Percentiles rank a stretch among this genome's conserved stretches.
Evolutionary conservation across 1,140 invertebrate species (phyloP).

Genomic region (Ips nitidus): DNA sequence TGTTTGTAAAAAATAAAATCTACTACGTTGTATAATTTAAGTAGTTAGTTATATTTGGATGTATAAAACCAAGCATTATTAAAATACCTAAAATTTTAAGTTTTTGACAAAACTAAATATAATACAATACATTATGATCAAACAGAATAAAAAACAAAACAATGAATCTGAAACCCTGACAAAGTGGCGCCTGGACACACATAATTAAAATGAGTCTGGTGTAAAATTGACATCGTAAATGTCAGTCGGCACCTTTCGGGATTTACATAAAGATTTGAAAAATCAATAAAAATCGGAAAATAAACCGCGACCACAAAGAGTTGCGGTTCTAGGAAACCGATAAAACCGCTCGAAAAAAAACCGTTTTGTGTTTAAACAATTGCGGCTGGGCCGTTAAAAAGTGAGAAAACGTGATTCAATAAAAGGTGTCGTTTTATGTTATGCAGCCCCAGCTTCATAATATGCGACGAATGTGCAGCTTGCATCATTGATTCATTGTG

Average conservation of each 20-base stretch:
- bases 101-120: no score
- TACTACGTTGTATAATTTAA: no score
- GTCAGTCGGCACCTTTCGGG: constrained; percentile 24
- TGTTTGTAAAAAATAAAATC: no score
- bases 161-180: no score
- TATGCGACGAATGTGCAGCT: no score
- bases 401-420: constrained; percentile 5
- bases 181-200: constrained; percentile 1
- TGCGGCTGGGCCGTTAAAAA: constrained; percentile 1
- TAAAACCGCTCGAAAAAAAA: constrained; percentile 9
- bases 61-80: no score
- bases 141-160: no score
- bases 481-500: no score
- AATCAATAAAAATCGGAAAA: constrained; percentile 20
- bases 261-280: constrained; percentile 28
- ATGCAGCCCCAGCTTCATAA: no score
- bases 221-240: constrained; percentile 29
- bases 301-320: constrained; percentile 5
- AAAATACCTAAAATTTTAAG: no score
- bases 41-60: no score
- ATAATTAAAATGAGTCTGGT: constrained; percentile 19
- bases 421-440: not conserved
- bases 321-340: constrained; percentile 21
- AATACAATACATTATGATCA: no score
- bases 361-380: constrained; percentile 18